A percentile compares a stretch with the other conserved stretches of the same genome.
phyloP scores from a whole-genome alignment of 2,797 vertebrate species.

The Phataginus tetradactyla region DNA sequence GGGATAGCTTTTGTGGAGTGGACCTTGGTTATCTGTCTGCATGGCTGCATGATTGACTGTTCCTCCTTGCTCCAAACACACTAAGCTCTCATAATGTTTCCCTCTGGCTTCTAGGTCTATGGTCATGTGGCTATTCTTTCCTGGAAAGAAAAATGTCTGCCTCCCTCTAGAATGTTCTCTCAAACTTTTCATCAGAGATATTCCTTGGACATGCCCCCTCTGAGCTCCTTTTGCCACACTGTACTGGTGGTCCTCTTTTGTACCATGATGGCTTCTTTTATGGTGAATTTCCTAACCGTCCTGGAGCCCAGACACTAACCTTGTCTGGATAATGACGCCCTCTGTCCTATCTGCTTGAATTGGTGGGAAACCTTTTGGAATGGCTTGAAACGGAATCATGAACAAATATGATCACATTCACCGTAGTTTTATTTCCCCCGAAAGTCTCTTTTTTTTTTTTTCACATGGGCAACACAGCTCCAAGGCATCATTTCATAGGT shows the following conservation, averaged over 20 bases:
- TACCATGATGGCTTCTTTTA: accelerated
- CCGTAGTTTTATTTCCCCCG: accelerated
- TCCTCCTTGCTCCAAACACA: too few species aligned
- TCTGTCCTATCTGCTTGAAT: accelerated
- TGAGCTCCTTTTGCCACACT: neutral
- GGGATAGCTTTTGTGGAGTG: too few species aligned
- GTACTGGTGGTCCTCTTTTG: neutral
- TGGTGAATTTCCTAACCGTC: neutral
- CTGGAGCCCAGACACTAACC: too few species aligned
- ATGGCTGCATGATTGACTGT: neutral
- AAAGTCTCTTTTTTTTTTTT: neutral
- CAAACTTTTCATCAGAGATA: neutral
- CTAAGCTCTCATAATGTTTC: neutral
- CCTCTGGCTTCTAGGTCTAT: neutral
- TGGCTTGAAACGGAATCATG: neutral
- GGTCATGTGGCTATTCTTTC: too few species aligned
- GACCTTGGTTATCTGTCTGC: neutral
- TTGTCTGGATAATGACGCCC: accelerated
- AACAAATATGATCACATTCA: accelerated
- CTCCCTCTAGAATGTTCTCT: neutral
- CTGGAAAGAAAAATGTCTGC: neutral
- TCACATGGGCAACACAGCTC: neutral
- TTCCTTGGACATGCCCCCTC: too few species aligned
- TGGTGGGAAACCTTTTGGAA: neutral
- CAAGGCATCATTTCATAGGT: neutral